A percentile compares a stretch with the other conserved stretches of the same genome.
These are phyloP conservation scores for Blastobasis adustella DNA, from an alignment of 2,888 invertebrate species.

Conservation along the genomic window DNA sequence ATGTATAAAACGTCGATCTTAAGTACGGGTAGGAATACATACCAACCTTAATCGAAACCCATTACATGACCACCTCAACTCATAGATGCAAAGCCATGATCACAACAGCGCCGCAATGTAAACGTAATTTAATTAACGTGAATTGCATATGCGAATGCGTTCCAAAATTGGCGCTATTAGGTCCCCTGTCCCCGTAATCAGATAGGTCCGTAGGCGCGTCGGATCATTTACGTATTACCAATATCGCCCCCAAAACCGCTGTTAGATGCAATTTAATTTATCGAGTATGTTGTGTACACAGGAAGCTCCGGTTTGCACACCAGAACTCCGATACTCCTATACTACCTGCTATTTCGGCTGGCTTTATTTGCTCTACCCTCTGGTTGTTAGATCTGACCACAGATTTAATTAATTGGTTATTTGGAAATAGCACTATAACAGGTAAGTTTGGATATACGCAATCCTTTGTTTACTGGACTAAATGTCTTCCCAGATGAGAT, in stretches of 20 bases:
- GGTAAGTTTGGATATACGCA: too few species aligned
- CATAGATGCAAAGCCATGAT: too few species aligned
- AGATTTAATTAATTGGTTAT: slow-evolving; percentile 34
- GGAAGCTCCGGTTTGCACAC: slow-evolving; percentile 7
- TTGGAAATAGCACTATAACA: neutral
- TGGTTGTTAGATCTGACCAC: slow-evolving; percentile 34
- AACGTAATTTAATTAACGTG: slow-evolving; percentile 9
- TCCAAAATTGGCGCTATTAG: slow-evolving; percentile 44
- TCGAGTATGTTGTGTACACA: slow-evolving; percentile 28
- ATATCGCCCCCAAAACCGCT: slow-evolving; percentile 26
- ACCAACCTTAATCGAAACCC: too few species aligned
- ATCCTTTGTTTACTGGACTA: too few species aligned
- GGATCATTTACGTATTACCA: slow-evolving; percentile 59
- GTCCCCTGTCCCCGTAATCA: slow-evolving; percentile 12
- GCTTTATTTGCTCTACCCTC: slow-evolving; percentile 37
- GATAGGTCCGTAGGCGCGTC: slow-evolving; percentile 24
- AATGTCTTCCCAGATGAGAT: too few species aligned
- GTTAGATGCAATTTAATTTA: slow-evolving; percentile 59
- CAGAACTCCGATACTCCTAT: slow-evolving; percentile 7
- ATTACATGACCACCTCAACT: too few species aligned
- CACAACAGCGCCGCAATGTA: too few species aligned
- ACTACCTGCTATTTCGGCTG: slow-evolving; percentile 11
- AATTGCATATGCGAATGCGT: slow-evolving; percentile 20
- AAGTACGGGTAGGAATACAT: too few species aligned
- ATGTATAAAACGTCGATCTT: too few species aligned